Evolutionary conservation across 2,888 invertebrate genomes (phyloP).

Genomic region (Spicauda simplicius): DNA sequence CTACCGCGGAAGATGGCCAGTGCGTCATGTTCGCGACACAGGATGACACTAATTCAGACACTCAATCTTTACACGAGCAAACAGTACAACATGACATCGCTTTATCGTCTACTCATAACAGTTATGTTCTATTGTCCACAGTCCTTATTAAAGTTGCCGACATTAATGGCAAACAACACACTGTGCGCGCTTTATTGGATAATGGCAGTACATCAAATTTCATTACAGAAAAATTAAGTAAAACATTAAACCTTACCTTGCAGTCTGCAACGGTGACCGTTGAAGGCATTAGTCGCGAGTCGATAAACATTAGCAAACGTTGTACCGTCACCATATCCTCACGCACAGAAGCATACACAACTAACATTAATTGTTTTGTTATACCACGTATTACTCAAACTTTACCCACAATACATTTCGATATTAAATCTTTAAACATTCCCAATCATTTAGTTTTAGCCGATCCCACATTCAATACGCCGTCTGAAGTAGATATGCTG

Average conservation of each 20-base stretch:
- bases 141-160: neutral
- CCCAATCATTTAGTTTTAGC: no score
- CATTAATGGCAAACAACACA: neutral
- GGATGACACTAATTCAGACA: no score
- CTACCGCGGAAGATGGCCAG: no score
- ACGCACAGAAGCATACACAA: neutral
- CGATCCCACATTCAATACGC: no score
- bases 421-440: no score
- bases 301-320: neutral
- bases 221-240: conserved; percentile 11
- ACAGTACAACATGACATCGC: conserved; percentile 27
- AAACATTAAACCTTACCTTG: conserved; percentile 4
- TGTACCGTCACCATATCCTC: neutral
- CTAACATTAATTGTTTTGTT: neutral
- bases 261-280: neutral
- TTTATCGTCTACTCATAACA: conserved; percentile 6
- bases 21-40: no score
- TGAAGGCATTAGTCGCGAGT: conserved; percentile 11
- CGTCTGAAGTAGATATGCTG: no score
- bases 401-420: conserved; percentile 5
- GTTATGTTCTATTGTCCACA: conserved; percentile 9
- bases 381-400: conserved; percentile 8
- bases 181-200: conserved; percentile 14
- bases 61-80: no score
- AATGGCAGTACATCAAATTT: conserved; percentile 15